A percentile compares a stretch with the other conserved stretches of the same genome.
Conservation (phyloP, 2,113 vertebrate species). For the Glaucidium brasilianum region DNA sequence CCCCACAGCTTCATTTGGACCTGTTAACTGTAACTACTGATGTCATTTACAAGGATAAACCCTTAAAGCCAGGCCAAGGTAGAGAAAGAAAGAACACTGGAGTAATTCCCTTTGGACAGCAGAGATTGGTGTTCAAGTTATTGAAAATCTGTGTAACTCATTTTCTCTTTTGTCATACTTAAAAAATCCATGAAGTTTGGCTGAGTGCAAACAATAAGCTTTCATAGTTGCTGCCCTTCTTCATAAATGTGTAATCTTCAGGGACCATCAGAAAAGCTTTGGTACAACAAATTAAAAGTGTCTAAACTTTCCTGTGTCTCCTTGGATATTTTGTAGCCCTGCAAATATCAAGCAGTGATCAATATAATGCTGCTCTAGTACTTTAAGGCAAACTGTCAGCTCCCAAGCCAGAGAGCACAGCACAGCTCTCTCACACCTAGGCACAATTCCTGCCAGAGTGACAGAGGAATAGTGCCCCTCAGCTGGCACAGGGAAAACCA, state of each 20-base stretch:
- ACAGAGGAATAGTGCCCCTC: background rate
- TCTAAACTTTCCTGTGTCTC: slow-evolving; percentile 77
- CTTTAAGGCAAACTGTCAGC: slow-evolving; percentile 25
- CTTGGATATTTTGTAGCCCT: slow-evolving; percentile 62
- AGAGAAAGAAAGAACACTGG: slow-evolving; percentile 62
- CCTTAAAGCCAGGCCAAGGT: slow-evolving; percentile 67
- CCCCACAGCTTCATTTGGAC: slow-evolving; percentile 51
- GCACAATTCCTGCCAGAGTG: background rate
- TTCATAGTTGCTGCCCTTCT: slow-evolving; percentile 77
- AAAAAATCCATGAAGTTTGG: slow-evolving; percentile 79
- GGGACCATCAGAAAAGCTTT: slow-evolving; percentile 74
- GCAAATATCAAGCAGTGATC: slow-evolving; percentile 67
- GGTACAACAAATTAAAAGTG: slow-evolving; percentile 80
- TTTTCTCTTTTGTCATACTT: slow-evolving; percentile 83
- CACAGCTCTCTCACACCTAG: accelerated
- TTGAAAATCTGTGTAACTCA: slow-evolving; percentile 78
- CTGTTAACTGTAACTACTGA: slow-evolving; percentile 77
- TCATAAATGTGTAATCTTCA: slow-evolving; percentile 76
- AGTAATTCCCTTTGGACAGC: slow-evolving; percentile 64
- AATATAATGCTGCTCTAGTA: slow-evolving; percentile 58
- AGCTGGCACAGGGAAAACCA: background rate
- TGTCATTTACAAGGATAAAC: slow-evolving; percentile 72
- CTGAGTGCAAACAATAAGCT: slow-evolving; percentile 80
- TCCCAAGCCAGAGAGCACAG: background rate
- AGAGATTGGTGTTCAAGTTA: slow-evolving; percentile 71